These are phyloP conservation scores for Agrypnus murinus DNA, from an alignment of 2,888 invertebrate genomes.

Conservation along the genomic window DNA sequence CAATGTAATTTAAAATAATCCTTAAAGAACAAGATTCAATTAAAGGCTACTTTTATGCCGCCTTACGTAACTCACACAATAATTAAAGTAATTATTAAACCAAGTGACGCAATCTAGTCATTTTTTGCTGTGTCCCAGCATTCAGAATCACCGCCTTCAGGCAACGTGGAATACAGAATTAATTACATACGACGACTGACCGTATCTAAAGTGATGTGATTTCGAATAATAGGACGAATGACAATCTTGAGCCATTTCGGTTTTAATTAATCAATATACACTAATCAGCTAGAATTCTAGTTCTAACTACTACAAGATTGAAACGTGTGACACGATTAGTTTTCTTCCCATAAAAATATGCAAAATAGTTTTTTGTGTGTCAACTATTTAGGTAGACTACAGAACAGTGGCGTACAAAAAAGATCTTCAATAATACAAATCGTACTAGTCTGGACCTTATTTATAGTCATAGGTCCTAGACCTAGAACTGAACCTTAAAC, in stretches of 20 bases:
- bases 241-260: constrained; percentile 57
- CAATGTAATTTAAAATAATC: constrained; percentile 22
- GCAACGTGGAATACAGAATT: constrained; percentile 63
- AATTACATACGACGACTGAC: constrained; percentile 67
- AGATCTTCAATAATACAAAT: too few relatives aligned
- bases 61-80: constrained; percentile 61
- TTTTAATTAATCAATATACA: too few relatives aligned
- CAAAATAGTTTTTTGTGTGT: too few relatives aligned
- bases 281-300: too few relatives aligned
- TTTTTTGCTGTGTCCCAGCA: constrained; percentile 57
- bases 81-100: constrained; percentile 63
- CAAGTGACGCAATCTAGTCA: constrained; percentile 62
- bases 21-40: constrained; percentile 33
- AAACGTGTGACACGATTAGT: too few relatives aligned
- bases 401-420: too few relatives aligned
- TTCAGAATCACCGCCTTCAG: constrained; percentile 59
- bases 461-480: too few relatives aligned
- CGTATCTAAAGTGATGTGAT: constrained; percentile 66
- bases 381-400: too few relatives aligned
- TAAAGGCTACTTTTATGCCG: constrained; percentile 57
- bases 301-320: too few relatives aligned
- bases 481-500: too few relatives aligned
- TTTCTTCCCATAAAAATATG: too few relatives aligned
- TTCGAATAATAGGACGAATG: constrained; percentile 68
- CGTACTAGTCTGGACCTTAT: too few relatives aligned